phyloP scores from a whole-genome alignment of 2,113 vertebrate genomes.

The Chloroceryle aenea region DNA sequence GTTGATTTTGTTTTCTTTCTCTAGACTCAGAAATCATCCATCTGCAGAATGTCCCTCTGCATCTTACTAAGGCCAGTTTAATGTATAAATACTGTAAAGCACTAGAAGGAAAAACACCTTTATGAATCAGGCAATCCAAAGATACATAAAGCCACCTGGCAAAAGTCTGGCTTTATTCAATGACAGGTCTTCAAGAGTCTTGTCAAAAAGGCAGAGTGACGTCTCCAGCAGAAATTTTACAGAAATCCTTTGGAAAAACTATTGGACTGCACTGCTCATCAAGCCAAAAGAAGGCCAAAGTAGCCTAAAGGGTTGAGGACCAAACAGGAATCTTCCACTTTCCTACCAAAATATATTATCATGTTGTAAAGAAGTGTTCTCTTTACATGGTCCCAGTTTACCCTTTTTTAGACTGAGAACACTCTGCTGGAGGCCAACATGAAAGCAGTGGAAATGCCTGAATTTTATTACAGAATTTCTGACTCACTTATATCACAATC shows the following conservation, averaged over 20 bases:
- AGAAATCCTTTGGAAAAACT: neutral
- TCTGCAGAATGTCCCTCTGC: neutral
- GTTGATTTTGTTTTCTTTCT: neutral
- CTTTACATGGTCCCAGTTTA: accelerated
- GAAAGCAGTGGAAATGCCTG: neutral
- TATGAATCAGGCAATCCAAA: neutral
- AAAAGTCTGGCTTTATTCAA: neutral
- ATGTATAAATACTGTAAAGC: neutral
- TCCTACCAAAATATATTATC: neutral
- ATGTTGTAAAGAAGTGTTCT: accelerated
- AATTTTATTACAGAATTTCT: neutral
- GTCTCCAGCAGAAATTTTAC: neutral
- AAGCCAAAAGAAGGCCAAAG: neutral
- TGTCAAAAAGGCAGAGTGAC: neutral
- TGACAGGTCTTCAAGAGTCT: neutral
- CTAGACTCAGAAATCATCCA: neutral
- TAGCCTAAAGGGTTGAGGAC: neutral
- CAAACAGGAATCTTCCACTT: neutral
- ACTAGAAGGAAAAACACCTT: neutral
- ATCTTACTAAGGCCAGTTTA: neutral
- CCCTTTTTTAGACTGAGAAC: neutral
- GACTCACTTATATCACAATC: neutral
- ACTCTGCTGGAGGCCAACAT: neutral
- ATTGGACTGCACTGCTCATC: neutral
- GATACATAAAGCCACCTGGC: neutral